Evolutionary conservation across 2,797 vertebrate genomes (phyloP).

Genomic region (Aeoliscus strigatus): DNA sequence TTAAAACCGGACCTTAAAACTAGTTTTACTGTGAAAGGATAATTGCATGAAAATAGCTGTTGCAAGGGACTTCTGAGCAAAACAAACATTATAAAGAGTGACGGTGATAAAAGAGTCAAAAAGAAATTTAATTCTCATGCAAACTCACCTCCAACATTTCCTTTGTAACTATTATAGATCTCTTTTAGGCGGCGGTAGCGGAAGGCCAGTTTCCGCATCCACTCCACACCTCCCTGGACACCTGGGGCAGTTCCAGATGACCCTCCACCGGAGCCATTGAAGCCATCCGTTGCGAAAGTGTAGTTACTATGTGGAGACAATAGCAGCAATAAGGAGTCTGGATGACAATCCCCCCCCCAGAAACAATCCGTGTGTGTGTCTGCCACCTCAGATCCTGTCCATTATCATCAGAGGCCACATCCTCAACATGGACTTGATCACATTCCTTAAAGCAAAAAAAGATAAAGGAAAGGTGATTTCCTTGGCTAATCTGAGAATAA

Average conservation of each 20-base stretch:
- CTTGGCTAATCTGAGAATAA: too few species aligned
- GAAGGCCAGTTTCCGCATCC: conserved; percentile 98
- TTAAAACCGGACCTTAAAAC: too few species aligned
- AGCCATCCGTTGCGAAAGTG: conserved; percentile 91
- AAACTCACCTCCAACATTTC: conserved; percentile 86
- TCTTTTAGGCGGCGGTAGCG: conserved; percentile 93
- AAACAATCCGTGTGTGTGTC: background rate
- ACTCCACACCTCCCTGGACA: conserved; percentile 93
- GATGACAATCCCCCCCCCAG: too few species aligned
- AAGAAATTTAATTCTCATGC: rapidly evolving
- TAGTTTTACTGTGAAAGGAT: too few species aligned
- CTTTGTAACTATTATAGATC: conserved; percentile 90
- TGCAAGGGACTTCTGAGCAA: too few species aligned
- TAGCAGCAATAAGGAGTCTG: background rate
- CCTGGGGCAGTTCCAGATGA: conserved; percentile 77
- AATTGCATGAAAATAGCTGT: too few species aligned
- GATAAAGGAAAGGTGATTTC: too few species aligned
- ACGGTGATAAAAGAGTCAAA: background rate
- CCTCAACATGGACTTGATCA: conserved; percentile 96
- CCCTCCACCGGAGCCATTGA: conserved; percentile 80
- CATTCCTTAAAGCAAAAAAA: conserved; percentile 82
- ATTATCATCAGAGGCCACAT: conserved; percentile 96
- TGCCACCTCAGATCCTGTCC: conserved; percentile 92
- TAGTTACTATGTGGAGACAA: conserved; percentile 79
- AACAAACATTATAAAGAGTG: background rate